Evolutionary conservation across 1,140 invertebrate species (phyloP).

Genomic region (Drosophila athabasca): DNA sequence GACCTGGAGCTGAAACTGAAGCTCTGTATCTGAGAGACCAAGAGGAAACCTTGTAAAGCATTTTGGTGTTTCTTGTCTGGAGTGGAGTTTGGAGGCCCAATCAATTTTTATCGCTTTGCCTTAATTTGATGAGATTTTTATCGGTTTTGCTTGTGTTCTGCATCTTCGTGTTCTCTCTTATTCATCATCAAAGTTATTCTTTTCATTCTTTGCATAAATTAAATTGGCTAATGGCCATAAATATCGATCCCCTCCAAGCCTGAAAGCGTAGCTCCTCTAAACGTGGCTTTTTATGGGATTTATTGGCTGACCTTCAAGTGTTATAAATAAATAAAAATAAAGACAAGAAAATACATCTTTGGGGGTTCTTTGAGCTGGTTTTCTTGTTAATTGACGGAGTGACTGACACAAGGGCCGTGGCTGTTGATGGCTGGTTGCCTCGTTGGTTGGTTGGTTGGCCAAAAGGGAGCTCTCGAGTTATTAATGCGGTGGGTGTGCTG

Average conservation of each 20-base stretch:
- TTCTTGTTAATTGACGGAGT: constrained; percentile 21
- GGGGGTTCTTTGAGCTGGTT: constrained; percentile 8
- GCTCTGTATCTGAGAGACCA: background rate
- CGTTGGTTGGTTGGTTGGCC: background rate
- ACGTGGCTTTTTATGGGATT: constrained; percentile 38
- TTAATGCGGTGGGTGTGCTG: constrained; percentile 3
- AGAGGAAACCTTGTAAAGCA: constrained; percentile 1
- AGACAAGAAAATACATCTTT: constrained; percentile 22
- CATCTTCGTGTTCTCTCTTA: constrained; percentile 28
- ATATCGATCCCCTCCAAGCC: constrained; percentile 28
- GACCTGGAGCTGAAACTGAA: constrained; percentile 1
- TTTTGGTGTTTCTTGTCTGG: constrained; percentile 37
- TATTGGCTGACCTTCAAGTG: constrained; percentile 69
- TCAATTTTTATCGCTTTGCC: constrained; percentile 77
- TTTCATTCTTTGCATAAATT: constrained; percentile 68
- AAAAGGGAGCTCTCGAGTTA: background rate
- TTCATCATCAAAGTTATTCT: constrained; percentile 28
- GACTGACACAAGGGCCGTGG: constrained; percentile 3
- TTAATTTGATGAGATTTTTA: constrained; percentile 81
- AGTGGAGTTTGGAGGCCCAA: constrained; percentile 31
- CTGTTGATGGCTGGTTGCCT: constrained; percentile 13
- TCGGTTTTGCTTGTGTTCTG: constrained; percentile 56
- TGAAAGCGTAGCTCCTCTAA: constrained; percentile 22
- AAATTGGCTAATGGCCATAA: constrained; percentile 69
- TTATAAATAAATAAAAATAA: constrained; percentile 51